Evolutionary conservation across 2,113 vertebrate species (phyloP).

Genomic region (Tapirus terrestris): DNA sequence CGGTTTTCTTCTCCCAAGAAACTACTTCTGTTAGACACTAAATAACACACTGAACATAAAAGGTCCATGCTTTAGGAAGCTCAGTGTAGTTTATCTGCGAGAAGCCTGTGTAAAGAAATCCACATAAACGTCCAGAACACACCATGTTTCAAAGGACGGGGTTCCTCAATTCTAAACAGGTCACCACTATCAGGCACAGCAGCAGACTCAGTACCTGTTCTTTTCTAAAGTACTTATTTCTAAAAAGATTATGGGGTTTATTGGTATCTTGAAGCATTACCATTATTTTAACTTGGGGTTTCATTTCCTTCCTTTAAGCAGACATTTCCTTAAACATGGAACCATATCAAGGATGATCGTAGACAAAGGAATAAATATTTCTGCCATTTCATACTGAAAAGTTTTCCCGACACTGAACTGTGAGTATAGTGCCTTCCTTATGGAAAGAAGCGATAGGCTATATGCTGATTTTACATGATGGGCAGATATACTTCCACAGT

Average conservation of each 20-base stretch:
- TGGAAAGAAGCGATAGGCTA: neutral
- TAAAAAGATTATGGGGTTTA: neutral
- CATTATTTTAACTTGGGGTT: neutral
- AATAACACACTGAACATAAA: neutral
- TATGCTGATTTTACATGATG: neutral
- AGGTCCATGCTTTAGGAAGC: neutral
- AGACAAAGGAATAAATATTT: neutral
- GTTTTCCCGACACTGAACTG: neutral
- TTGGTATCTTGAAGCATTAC: neutral
- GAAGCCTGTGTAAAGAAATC: neutral
- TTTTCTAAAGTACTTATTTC: neutral
- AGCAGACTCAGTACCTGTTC: neutral
- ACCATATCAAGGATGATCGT: neutral
- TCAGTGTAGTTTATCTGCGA: neutral
- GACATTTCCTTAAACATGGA: neutral
- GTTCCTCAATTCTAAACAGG: neutral
- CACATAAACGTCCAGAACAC: neutral
- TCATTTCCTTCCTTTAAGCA: neutral
- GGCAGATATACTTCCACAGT: neutral
- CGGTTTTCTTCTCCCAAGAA: neutral
- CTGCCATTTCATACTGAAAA: neutral
- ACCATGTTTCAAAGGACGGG: neutral
- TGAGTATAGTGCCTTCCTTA: neutral
- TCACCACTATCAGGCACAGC: neutral
- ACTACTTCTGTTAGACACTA: neutral